Evolutionary conservation across 2,888 invertebrate genomes (phyloP), one percentile per base, ranked within the genome.

Genomic region (Cryptus viduatorius): DNA sequence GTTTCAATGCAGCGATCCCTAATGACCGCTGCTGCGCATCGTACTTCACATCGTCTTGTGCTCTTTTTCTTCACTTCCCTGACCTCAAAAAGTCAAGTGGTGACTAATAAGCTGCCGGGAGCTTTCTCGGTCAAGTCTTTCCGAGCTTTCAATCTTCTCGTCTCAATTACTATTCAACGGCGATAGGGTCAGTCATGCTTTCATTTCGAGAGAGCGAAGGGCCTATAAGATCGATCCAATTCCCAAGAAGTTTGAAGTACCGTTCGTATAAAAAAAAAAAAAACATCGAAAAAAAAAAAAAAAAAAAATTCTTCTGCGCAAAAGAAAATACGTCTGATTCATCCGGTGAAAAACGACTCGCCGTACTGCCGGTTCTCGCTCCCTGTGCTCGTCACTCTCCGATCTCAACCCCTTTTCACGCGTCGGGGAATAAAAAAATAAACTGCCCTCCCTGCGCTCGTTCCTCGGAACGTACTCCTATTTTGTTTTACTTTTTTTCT

Each of bases 151-250:
- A 48, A 78, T 64, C 77, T 53, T 77, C 65, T 67, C 46, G 24
- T 65, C 68, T 50, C 76, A 84, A 80, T 80, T 72, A 72, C 72
- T 72, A 72, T 84, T 84, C 80, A 84, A 80, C 73, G 77, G 50
- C 46, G 53, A 68, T 48, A 53, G 72, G 68, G 61, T 77, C 42
- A 65, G 44, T 73, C 61, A 14, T 75, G 67, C 72, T 84, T 67
- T 64, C 53, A 31, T 68, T 73, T 80, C 72, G 46, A 37, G 61
- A 44, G 59, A 24, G 67, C 50, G 19, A 53, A 53, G 44, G 44
- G 7, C 12, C 37, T 50, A 14, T 19, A 64, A 50, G 37, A 64
- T 56, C 46, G 16, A 59, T 73, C 31, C 29, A 37, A 42, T 68
- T 68, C 42, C 4, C 3, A 56, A 14, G 37, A 19, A n/a, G 7